These are phyloP conservation scores for Tiliacea aurago DNA, from an alignment of 2,888 invertebrate species.

Conservation along the genomic window DNA sequence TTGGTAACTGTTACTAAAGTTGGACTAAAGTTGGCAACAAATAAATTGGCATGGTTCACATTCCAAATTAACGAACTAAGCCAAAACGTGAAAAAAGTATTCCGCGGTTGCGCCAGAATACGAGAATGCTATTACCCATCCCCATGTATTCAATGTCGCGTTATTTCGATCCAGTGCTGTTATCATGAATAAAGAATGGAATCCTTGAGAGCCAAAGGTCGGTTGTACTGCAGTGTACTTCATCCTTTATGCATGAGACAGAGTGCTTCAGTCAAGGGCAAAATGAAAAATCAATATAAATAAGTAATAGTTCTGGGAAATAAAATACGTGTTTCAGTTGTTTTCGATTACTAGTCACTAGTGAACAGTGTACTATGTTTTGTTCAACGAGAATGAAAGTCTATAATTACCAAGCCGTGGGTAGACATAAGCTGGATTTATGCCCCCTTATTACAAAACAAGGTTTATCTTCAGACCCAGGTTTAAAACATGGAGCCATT, in stretches of 20 bases:
- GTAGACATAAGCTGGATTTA: background rate
- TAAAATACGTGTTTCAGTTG: constrained; percentile 40
- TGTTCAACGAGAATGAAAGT: background rate
- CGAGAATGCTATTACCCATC: constrained; percentile 13
- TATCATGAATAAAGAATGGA: constrained; percentile 53
- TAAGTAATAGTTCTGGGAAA: constrained; percentile 35
- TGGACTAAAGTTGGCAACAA: background rate
- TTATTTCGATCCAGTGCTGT: constrained; percentile 25
- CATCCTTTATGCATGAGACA: constrained; percentile 54
- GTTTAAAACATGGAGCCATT: too few species aligned
- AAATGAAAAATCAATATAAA: constrained; percentile 44
- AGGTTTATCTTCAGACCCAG: too few species aligned
- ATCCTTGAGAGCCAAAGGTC: constrained; percentile 48
- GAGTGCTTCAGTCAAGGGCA: constrained; percentile 50
- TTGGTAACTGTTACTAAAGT: background rate
- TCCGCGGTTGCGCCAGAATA: constrained; percentile 1
- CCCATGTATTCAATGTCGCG: constrained; percentile 16
- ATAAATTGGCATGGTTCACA: constrained; percentile 15
- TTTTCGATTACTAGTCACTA: background rate
- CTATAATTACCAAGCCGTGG: background rate
- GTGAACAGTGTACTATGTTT: background rate
- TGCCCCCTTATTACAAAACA: too few species aligned
- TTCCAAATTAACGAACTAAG: background rate
- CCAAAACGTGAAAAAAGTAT: background rate
- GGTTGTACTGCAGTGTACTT: constrained; percentile 54